A percentile compares a stretch with the other conserved stretches of the same genome.
Evolutionary conservation across 1,140 invertebrate genomes (phyloP).

Genomic region (Lethrus apterus): DNA sequence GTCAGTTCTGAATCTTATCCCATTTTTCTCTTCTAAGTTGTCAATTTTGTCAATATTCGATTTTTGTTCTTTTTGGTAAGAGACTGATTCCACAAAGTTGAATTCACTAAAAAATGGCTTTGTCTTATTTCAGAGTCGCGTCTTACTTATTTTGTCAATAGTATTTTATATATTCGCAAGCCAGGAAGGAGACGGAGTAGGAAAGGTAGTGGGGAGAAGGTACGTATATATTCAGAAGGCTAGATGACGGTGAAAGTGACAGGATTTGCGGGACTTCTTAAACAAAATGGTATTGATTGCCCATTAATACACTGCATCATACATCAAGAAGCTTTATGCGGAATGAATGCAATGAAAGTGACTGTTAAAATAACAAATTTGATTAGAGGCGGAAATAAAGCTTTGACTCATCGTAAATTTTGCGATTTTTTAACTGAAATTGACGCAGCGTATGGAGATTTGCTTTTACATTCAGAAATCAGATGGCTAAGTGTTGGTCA

Average conservation of each 20-base stretch:
- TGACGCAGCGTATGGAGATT: slow-evolving; percentile 8
- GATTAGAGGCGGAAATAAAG: slow-evolving; percentile 11
- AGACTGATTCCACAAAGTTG: too few relatives aligned
- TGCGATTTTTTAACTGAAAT: slow-evolving; percentile 14
- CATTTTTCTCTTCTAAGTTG: too few relatives aligned
- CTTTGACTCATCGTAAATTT: slow-evolving; percentile 15
- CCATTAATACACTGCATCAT: slow-evolving; percentile 23
- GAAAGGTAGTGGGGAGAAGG: too few relatives aligned
- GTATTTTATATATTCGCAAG: too few relatives aligned
- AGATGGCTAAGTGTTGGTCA: slow-evolving; percentile 3
- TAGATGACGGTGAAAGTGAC: slow-evolving; percentile 21
- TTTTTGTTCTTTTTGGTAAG: too few relatives aligned
- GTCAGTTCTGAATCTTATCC: too few relatives aligned
- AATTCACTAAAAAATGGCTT: too few relatives aligned
- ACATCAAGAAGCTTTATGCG: slow-evolving; percentile 20
- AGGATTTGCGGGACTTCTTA: slow-evolving; percentile 18
- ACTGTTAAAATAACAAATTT: slow-evolving; percentile 24
- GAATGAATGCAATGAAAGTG: slow-evolving; percentile 20
- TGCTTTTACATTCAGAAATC: slow-evolving; percentile 11
- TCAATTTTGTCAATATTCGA: too few relatives aligned
- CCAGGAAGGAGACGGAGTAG: too few relatives aligned
- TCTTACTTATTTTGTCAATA: too few relatives aligned
- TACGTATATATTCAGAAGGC: too few relatives aligned
- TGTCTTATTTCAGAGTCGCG: too few relatives aligned
- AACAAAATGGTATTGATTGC: slow-evolving; percentile 18